Evolutionary conservation across 1,140 invertebrate genomes (phyloP), one percentile per base, ranked within the genome.

Genomic region (Nasonia longicornis): DNA sequence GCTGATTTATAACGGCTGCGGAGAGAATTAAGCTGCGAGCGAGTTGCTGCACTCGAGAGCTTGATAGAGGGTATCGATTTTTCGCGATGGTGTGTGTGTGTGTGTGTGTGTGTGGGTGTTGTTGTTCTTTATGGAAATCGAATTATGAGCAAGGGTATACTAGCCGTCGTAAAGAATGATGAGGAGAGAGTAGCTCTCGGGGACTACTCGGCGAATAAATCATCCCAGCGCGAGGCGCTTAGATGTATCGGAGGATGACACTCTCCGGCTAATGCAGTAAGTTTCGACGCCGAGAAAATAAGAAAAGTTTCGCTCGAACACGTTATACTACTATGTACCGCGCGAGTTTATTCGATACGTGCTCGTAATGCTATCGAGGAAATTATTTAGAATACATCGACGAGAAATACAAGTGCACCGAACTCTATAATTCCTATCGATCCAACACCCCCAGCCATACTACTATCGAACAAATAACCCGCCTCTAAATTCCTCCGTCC

Each of bases 121-220:
- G 52, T 58, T 58, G 16, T n/a, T 58, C 52, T 58, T 58, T 58
- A 58, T 58, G 52, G 52, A 58, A 58, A 58, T 58, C 52, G 52
- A 58, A 58, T 58, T n/a, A 58, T 4, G 14, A 58, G 52, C 16
- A n/a, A 58, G 16, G 20, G 38, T 42, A 42, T 42, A 58, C 2
- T 12, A 52, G 48, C 20, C 20, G 7, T 58, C 52, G 20, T 58
- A n/a, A 20, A n/a, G 16, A 58, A 58, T 58, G 52, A 58, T n/a
- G 52, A 42, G 38, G 6, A 42, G 8, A 42, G 38, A 42, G 38
- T 42, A 42, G 38, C 38, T 42, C 38, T 42, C 38, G 38, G 7
- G 38, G 38, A 42, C 38, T 42, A 42, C 38, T 42, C 4, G 8
- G 38, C 8, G 2, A 42, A 42, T 58, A 58, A 58, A 58, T 58